Evolutionary conservation across 1,140 invertebrate species (phyloP).

Genomic region (Conopomorpha cramerella): DNA sequence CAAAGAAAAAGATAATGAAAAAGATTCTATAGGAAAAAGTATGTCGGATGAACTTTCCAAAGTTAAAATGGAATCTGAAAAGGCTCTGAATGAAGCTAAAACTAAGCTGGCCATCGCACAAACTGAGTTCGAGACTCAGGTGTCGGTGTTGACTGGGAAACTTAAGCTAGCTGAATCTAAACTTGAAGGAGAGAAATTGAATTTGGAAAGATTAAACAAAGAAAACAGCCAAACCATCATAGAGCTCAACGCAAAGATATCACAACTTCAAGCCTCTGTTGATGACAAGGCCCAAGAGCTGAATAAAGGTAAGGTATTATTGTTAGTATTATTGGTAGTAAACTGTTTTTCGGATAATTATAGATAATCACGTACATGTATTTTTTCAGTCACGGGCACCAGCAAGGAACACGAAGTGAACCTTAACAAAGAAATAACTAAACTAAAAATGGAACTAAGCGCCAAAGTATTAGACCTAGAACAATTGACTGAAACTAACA

Average conservation of each 20-base stretch:
- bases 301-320: slow-evolving; percentile 42
- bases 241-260: slow-evolving; percentile 49
- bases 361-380: slow-evolving; percentile 10
- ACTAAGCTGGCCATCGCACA: slow-evolving; percentile 49
- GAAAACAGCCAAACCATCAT: slow-evolving; percentile 49
- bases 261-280: slow-evolving; percentile 48
- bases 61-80: slow-evolving; percentile 47
- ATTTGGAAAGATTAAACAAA: slow-evolving; percentile 46
- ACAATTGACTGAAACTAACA: slow-evolving; percentile 48
- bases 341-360: slow-evolving; percentile 1
- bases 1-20: slow-evolving; percentile 56
- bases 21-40: slow-evolving; percentile 53
- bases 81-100: slow-evolving; percentile 45
- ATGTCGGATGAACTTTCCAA: slow-evolving; percentile 48
- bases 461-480: slow-evolving; percentile 59
- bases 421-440: slow-evolving; percentile 60
- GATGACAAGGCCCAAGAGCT: slow-evolving; percentile 52
- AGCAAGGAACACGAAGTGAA: slow-evolving; percentile 54
- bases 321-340: slow-evolving; percentile 1
- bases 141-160: slow-evolving; percentile 44
- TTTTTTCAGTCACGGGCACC: slow-evolving; percentile 36
- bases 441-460: slow-evolving; percentile 63
- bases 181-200: slow-evolving; percentile 50
- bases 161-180: slow-evolving; percentile 55
- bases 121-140: slow-evolving; percentile 49